These are phyloP conservation scores for Cyprinodon diabolis DNA, from an alignment of 2,797 vertebrate genomes.

Conservation along the genomic window DNA sequence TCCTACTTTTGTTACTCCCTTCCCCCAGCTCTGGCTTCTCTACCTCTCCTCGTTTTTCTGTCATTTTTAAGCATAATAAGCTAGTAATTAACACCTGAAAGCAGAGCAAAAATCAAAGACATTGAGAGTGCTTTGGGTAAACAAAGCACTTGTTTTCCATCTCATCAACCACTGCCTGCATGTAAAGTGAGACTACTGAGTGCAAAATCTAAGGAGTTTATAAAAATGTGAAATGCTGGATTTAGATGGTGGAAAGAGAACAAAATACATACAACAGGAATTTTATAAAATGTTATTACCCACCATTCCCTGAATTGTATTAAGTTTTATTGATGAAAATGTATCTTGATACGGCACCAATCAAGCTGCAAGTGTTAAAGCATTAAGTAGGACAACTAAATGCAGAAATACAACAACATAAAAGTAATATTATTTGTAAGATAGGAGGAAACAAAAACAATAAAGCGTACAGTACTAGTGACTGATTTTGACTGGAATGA, in stretches of 20 bases:
- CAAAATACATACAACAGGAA: slow-evolving; percentile 4
- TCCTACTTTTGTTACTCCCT: slow-evolving; percentile 52
- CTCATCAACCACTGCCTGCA: slow-evolving; percentile 52
- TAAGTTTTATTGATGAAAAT: slow-evolving; percentile 1
- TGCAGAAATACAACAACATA: slow-evolving; percentile 29
- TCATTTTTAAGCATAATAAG: slow-evolving; percentile 63
- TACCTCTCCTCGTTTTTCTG: slow-evolving; percentile 14
- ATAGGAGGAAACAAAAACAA: not conserved
- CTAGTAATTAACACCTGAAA: slow-evolving; percentile 73
- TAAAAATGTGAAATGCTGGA: slow-evolving; percentile 17
- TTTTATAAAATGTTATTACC: too few relatives aligned
- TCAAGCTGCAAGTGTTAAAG: slow-evolving; percentile 6
- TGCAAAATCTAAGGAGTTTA: slow-evolving; percentile 18
- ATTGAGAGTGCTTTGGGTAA: slow-evolving; percentile 59
- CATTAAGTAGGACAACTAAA: slow-evolving; percentile 45
- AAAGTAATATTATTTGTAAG: slow-evolving; percentile 36
- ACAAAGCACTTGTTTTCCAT: slow-evolving; percentile 56
- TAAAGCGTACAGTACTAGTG: slow-evolving; percentile 20
- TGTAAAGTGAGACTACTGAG: slow-evolving; percentile 43
- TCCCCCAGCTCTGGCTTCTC: slow-evolving; percentile 8
- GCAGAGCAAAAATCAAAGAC: slow-evolving; percentile 41
- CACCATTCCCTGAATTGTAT: not conserved
- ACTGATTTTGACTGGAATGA: slow-evolving; percentile 17
- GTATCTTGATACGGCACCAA: slow-evolving; percentile 1
- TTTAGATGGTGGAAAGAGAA: slow-evolving; percentile 13